Evolutionary conservation across 2,888 invertebrate genomes (phyloP).

Genomic region (Ophion obscuratus): DNA sequence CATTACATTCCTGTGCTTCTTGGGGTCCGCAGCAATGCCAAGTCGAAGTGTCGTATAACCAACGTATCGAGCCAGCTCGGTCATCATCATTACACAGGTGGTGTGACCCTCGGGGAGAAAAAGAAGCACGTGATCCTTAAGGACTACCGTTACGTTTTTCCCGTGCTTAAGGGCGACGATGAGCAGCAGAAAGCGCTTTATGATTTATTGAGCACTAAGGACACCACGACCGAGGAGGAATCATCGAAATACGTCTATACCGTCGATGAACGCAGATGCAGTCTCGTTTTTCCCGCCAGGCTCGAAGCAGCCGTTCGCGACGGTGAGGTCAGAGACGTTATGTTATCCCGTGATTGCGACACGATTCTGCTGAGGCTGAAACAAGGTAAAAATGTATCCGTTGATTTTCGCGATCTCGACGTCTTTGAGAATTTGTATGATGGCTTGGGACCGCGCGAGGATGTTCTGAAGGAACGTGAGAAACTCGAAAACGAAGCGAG

Average conservation of each 20-base stretch:
- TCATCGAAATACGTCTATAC: conserved; percentile 89
- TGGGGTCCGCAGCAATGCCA: conserved; percentile 82
- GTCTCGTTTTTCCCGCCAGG: conserved; percentile 90
- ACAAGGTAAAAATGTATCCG: conserved; percentile 90
- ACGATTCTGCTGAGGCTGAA: conserved; percentile 90
- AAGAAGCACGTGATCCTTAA: conserved; percentile 88
- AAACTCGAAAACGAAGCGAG: conserved; percentile 85
- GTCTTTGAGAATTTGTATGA: conserved; percentile 87
- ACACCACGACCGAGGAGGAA: conserved; percentile 84
- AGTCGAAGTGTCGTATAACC: conserved; percentile 88
- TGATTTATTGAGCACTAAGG: conserved; percentile 87
- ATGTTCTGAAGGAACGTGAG: conserved; percentile 87
- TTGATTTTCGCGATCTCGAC: conserved; percentile 88
- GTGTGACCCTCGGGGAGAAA: conserved; percentile 87
- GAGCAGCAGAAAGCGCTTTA: conserved; percentile 88
- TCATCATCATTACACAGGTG: conserved; percentile 86
- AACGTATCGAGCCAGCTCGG: conserved; percentile 87
- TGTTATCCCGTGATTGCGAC: conserved; percentile 91
- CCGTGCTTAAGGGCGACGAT: conserved; percentile 88
- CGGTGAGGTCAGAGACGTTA: conserved; percentile 91
- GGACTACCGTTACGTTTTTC: conserved; percentile 91
- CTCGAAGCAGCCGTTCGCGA: conserved; percentile 91
- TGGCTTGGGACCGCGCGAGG: conserved; percentile 89
- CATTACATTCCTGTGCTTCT: conserved; percentile 92
- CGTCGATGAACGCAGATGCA: conserved; percentile 90